Conservation (phyloP, 2,797 vertebrate genomes). For the Lophius americanus region DNA sequence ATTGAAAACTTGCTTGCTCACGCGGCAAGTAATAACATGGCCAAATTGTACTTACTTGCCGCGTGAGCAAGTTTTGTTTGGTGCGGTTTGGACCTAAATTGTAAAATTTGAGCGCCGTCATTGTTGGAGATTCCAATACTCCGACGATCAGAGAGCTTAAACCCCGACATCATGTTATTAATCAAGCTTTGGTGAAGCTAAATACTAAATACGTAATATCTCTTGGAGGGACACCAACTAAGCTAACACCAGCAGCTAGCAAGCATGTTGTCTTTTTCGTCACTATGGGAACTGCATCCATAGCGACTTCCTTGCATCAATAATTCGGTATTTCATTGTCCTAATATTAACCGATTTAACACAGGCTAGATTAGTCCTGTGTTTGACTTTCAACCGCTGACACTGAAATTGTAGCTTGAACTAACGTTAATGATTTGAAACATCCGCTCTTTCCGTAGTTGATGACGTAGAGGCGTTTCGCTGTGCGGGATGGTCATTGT, state of each 20-base stretch:
- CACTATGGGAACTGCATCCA: slow-evolving; percentile 65
- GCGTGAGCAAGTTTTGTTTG: background rate
- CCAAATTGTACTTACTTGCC: background rate
- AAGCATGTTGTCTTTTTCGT: slow-evolving; percentile 19
- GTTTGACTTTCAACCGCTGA: background rate
- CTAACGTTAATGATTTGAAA: slow-evolving; percentile 47
- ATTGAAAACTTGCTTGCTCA: too few relatives aligned
- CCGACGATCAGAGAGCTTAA: background rate
- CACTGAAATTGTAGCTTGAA: background rate
- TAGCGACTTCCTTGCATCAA: background rate
- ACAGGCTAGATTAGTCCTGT: fast-evolving
- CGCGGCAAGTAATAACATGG: slow-evolving; percentile 26
- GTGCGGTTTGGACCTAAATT: background rate
- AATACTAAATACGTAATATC: background rate
- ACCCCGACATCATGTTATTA: slow-evolving; percentile 7
- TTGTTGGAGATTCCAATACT: background rate
- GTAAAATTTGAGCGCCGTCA: background rate
- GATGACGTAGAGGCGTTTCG: slow-evolving; percentile 8
- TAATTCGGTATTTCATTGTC: background rate
- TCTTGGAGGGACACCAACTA: background rate
- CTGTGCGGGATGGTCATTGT: slow-evolving; percentile 62
- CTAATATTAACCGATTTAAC: background rate
- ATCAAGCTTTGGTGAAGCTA: too few relatives aligned
- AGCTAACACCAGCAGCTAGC: slow-evolving; percentile 8
- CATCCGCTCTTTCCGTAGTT: background rate